Percentiles rank a stretch among this genome's conserved stretches.
Conservation (phyloP, 2,888 invertebrate species). For the Brachylomia viminalis region DNA sequence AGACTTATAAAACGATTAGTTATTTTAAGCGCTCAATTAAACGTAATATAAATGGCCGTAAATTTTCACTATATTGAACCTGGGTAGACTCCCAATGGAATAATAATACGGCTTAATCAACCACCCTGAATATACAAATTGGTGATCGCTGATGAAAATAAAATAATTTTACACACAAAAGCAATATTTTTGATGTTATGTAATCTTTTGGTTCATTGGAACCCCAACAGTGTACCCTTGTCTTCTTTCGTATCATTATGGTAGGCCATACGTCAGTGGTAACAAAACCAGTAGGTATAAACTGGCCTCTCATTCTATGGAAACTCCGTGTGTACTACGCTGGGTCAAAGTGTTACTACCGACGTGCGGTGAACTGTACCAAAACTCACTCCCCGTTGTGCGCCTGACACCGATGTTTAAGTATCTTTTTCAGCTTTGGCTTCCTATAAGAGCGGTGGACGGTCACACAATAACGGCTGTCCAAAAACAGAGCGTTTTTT, state of each 20-base stretch:
- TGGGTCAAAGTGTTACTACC: not conserved
- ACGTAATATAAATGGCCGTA: not conserved
- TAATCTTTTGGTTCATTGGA: not conserved
- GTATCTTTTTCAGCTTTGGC: no score
- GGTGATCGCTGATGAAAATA: not conserved
- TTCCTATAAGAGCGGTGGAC: not conserved
- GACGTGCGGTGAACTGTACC: not conserved
- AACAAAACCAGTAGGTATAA: not conserved
- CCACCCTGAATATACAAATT: not conserved
- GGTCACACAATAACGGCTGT: not conserved
- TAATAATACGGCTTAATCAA: not conserved
- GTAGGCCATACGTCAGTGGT: no score
- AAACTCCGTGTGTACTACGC: not conserved
- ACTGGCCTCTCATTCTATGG: not conserved
- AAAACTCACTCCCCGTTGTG: not conserved
- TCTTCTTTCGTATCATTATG: not conserved
- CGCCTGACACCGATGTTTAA: no score
- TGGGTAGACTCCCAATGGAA: not conserved
- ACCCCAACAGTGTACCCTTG: not conserved
- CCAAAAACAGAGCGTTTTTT: not conserved
- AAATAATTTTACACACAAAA: not conserved
- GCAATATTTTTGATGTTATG: not conserved
- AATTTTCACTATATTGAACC: constrained; percentile 5
- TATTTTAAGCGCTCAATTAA: not conserved
- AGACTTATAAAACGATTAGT: not conserved